These are phyloP conservation scores for Sphaerophoria rueppellii DNA, from an alignment of 2,888 invertebrate species.

Conservation along the genomic window DNA sequence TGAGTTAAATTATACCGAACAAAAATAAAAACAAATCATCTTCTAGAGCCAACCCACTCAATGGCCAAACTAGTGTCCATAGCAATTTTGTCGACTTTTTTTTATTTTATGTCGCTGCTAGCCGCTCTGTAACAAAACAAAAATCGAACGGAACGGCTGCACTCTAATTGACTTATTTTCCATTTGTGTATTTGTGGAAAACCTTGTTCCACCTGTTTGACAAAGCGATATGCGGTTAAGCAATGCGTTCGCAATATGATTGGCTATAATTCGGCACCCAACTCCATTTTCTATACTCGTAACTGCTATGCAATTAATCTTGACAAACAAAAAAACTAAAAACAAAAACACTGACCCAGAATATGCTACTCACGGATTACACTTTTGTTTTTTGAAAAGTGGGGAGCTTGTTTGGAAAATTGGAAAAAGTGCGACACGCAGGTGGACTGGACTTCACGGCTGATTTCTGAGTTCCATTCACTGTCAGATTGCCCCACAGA, in stretches of 20 bases:
- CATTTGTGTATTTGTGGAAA: conserved; percentile 69
- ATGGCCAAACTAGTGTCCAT: conserved; percentile 30
- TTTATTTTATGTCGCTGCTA: not conserved
- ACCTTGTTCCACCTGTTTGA: conserved; percentile 70
- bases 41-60: conserved; percentile 65
- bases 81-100: conserved; percentile 29
- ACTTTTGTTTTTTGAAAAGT: conserved; percentile 6
- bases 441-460: conserved; percentile 34
- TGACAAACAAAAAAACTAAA: not conserved
- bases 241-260: conserved; percentile 67
- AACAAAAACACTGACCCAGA: conserved; percentile 68
- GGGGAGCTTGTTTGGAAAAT: conserved; percentile 1
- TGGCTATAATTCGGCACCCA: conserved; percentile 68
- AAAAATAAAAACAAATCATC: conserved; percentile 16
- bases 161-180: conserved; percentile 67
- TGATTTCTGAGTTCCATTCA: conserved; percentile 42
- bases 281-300: conserved; percentile 62
- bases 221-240: conserved; percentile 37
- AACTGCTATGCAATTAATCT: conserved; percentile 60
- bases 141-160: not conserved
- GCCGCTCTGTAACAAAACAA: conserved; percentile 25
- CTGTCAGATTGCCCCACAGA: conserved; percentile 2
- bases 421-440: conserved; percentile 38
- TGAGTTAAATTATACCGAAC: conserved; percentile 10
- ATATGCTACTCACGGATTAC: conserved; percentile 36